phyloP scores from a whole-genome alignment of 1,140 invertebrate genomes.

The Drosophila sp. region DNA sequence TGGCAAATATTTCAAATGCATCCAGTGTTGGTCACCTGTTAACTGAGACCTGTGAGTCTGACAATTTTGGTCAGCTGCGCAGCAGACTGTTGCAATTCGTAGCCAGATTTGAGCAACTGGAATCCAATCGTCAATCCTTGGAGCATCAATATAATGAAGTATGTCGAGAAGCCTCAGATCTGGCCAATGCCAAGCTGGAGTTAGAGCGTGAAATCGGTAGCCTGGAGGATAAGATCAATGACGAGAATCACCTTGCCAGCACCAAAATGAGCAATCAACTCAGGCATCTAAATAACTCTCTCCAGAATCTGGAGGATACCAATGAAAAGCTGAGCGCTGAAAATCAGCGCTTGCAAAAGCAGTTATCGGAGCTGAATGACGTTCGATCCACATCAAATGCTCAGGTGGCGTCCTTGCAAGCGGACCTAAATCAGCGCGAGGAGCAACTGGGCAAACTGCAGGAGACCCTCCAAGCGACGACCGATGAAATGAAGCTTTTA shows the following conservation, averaged over 20 bases:
- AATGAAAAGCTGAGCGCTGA: constrained; percentile 51
- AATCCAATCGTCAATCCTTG: neutral
- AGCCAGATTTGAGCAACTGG: neutral
- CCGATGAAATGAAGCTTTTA: neutral
- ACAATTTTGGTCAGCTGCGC: neutral
- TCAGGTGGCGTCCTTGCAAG: neutral
- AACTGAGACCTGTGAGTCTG: neutral
- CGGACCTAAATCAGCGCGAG: neutral
- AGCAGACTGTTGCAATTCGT: neutral
- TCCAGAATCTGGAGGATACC: constrained; percentile 40
- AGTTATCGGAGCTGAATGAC: neutral
- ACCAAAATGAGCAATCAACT: neutral
- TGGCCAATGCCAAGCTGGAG: neutral
- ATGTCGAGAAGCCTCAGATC: neutral
- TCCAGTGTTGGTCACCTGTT: neutral
- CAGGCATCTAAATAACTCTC: constrained; percentile 23
- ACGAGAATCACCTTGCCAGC: neutral
- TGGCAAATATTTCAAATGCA: neutral
- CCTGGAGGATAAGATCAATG: constrained; percentile 4
- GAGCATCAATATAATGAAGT: neutral
- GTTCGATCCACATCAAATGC: neutral
- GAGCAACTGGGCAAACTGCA: neutral
- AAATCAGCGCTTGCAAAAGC: constrained; percentile 23
- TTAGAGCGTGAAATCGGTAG: neutral
- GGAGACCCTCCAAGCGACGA: neutral